These are phyloP conservation scores for Ischnura elegans DNA, from an alignment of 2,888 invertebrate genomes.

Conservation along the genomic window DNA sequence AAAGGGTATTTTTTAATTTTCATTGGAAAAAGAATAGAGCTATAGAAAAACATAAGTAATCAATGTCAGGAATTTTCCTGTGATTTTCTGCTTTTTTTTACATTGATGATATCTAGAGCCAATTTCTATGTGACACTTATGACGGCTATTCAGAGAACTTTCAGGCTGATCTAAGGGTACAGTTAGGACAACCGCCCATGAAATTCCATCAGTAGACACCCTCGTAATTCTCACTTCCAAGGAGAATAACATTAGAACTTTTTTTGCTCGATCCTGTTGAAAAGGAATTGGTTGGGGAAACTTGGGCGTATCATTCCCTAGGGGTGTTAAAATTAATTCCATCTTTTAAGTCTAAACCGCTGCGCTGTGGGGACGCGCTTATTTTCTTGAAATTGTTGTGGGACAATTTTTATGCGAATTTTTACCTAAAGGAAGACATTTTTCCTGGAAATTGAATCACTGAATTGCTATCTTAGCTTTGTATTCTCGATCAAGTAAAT, in stretches of 20 bases:
- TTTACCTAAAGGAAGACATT: no score
- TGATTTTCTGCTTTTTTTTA: no score
- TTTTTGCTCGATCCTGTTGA: not conserved
- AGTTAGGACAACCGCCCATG: not conserved
- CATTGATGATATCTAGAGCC: not conserved
- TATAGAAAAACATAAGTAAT: no score
- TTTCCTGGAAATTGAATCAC: no score
- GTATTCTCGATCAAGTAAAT: no score
- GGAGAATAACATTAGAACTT: not conserved
- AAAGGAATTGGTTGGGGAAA: not conserved
- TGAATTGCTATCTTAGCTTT: no score
- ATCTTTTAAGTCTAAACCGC: not conserved
- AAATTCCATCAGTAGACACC: not conserved
- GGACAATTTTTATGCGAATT: no score
- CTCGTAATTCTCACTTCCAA: no score
- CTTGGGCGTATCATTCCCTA: not conserved
- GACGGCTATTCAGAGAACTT: not conserved
- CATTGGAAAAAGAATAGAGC: no score
- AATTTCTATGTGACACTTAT: not conserved
- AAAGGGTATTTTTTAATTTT: no score
- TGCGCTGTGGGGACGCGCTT: not conserved
- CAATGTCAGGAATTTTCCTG: not conserved
- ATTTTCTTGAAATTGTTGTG: no score
- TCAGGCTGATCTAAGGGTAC: not conserved
- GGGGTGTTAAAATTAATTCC: not conserved